These are phyloP conservation scores for Acholoe squamosa DNA, from an alignment of 2,888 invertebrate species.

Conservation along the genomic window DNA sequence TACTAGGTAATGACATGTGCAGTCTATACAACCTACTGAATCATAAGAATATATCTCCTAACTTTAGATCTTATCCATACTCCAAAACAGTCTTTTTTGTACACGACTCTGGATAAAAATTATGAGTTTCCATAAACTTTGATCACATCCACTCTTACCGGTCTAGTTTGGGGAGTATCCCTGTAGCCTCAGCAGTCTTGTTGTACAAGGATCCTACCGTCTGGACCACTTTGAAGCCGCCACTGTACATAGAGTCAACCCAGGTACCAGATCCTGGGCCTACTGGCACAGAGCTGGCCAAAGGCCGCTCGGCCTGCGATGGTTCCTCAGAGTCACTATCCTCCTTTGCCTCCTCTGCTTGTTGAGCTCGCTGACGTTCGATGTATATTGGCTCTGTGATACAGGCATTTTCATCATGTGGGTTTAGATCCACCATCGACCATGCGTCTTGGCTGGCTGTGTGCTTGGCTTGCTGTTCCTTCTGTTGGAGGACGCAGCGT, in stretches of 20 bases:
- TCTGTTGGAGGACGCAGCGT: slow-evolving; percentile 87
- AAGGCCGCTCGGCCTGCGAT: neutral
- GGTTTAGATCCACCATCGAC: slow-evolving; percentile 65
- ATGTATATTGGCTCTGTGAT: slow-evolving; percentile 65
- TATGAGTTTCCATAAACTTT: neutral
- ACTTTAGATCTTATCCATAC: too few species aligned
- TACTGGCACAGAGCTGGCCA: slow-evolving; percentile 2
- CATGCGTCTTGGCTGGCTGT: slow-evolving; percentile 62
- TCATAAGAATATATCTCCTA: too few species aligned
- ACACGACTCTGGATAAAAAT: too few species aligned
- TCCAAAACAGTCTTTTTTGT: too few species aligned
- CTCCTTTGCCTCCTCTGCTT: slow-evolving; percentile 12
- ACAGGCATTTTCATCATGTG: slow-evolving; percentile 60
- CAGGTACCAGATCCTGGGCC: neutral
- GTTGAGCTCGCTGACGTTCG: neutral
- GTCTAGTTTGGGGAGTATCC: slow-evolving; percentile 61
- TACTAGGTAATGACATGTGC: too few species aligned
- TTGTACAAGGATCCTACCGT: slow-evolving; percentile 62
- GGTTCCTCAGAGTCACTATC: neutral
- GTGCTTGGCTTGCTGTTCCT: slow-evolving; percentile 45
- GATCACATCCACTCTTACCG: slow-evolving; percentile 15
- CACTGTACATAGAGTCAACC: slow-evolving; percentile 61
- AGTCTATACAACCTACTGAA: too few species aligned
- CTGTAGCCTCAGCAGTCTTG: slow-evolving; percentile 64
- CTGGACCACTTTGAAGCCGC: slow-evolving; percentile 54